Conservation (phyloP, 2,113 vertebrate genomes). For the Tricholaema leucomelas region DNA sequence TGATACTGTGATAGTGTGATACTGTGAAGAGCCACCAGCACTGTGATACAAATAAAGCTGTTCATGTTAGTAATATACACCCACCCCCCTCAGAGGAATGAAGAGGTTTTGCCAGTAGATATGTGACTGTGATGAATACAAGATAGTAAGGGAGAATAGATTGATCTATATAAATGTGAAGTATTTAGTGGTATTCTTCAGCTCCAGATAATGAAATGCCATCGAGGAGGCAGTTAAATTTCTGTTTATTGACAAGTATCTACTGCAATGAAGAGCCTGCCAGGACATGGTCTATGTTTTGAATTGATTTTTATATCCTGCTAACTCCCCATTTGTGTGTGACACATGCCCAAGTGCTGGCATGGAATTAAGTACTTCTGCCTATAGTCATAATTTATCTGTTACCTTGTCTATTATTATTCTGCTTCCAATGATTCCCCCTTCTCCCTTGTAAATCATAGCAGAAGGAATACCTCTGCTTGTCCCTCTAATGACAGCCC, state of each 20-base stretch:
- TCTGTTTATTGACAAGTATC: constrained; percentile 33
- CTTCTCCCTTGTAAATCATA: background rate
- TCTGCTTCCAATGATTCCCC: background rate
- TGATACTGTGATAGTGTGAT: too few relatives aligned
- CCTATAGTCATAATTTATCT: background rate
- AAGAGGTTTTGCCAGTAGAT: background rate
- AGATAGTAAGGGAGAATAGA: background rate
- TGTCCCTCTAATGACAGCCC: background rate
- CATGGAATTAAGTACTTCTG: background rate
- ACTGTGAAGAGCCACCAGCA: background rate
- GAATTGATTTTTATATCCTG: constrained; percentile 32
- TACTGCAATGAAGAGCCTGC: constrained; percentile 15
- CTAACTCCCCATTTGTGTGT: background rate
- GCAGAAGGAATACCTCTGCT: background rate
- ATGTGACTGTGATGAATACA: constrained; percentile 4
- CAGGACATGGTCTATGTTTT: constrained; percentile 28
- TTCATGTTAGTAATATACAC: background rate
- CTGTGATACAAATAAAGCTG: background rate
- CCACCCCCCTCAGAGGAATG: background rate
- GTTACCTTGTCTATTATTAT: background rate
- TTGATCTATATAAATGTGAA: constrained; percentile 34
- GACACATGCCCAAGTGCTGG: constrained; percentile 15
- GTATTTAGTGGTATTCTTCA: constrained; percentile 31
- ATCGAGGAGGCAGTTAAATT: constrained; percentile 17
- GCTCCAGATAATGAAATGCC: constrained; percentile 27